Conservation (phyloP, 2,888 invertebrate genomes). For the Morpho achilles region DNA sequence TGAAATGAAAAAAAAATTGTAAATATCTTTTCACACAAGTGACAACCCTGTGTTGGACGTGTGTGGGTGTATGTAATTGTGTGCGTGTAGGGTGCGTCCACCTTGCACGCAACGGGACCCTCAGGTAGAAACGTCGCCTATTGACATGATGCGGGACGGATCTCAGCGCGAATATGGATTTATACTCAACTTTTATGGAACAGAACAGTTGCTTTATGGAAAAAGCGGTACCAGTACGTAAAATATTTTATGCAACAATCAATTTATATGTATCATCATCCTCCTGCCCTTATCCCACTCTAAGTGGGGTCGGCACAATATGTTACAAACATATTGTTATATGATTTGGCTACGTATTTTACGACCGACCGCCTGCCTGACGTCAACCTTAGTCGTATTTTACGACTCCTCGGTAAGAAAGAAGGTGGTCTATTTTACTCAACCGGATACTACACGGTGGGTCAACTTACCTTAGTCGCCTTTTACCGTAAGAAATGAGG, state of each 20-base stretch:
- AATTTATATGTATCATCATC: background rate
- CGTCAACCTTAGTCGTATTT: too few relatives aligned
- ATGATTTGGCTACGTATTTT: too few relatives aligned
- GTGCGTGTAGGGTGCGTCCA: slow-evolving; percentile 44
- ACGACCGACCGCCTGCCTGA: too few relatives aligned
- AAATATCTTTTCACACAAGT: slow-evolving; percentile 19
- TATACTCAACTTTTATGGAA: slow-evolving; percentile 22
- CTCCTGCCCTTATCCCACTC: too few relatives aligned
- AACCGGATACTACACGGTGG: too few relatives aligned
- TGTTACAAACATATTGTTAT: too few relatives aligned
- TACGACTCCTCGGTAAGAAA: too few relatives aligned
- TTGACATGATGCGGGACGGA: slow-evolving; percentile 66
- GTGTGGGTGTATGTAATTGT: slow-evolving; percentile 36
- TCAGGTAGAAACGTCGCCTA: slow-evolving; percentile 65
- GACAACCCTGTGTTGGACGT: slow-evolving; percentile 23
- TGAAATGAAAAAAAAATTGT: slow-evolving; percentile 10
- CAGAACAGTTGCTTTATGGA: slow-evolving; percentile 29
- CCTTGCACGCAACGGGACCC: slow-evolving; percentile 76
- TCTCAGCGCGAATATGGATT: slow-evolving; percentile 62
- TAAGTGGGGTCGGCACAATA: too few relatives aligned
- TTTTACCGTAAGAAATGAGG: too few relatives aligned
- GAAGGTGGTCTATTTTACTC: too few relatives aligned
- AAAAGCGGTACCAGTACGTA: slow-evolving; percentile 20
- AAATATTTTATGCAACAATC: slow-evolving; percentile 8
- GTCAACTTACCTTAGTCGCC: too few relatives aligned